Conservation (phyloP, 2,797 vertebrate species). For the Cynodonichthys magdalenae region DNA sequence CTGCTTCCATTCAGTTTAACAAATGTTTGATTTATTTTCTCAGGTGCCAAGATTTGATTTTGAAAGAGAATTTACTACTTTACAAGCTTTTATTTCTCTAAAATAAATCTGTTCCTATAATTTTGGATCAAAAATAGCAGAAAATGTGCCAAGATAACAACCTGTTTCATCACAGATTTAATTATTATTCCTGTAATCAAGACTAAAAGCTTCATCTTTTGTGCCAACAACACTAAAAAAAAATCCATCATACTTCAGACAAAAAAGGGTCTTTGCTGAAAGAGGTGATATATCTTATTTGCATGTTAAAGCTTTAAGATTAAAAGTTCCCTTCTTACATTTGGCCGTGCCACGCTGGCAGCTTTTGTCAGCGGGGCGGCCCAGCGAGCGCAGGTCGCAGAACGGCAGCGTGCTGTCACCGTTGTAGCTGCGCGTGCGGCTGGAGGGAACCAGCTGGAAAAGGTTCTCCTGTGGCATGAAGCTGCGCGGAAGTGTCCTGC, state of each 20-base stretch:
- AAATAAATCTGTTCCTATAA: neutral
- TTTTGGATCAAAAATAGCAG: neutral
- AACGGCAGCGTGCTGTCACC: slow-evolving; percentile 86
- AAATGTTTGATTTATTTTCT: no score
- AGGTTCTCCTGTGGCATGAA: slow-evolving; percentile 91
- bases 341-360: slow-evolving; percentile 79
- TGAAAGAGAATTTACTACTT: neutral
- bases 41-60: neutral
- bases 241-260: no score
- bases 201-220: neutral
- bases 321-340: slow-evolving; percentile 67
- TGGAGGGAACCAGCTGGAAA: slow-evolving; percentile 90
- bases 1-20: no score
- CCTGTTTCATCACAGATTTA: neutral
- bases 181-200: neutral
- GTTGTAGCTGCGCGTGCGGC: slow-evolving; percentile 88
- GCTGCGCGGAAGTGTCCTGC: slow-evolving; percentile 91
- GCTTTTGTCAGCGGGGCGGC: slow-evolving; percentile 82
- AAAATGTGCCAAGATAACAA: no score
- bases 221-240: neutral
- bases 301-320: no score
- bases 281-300: no score
- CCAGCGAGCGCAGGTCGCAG: slow-evolving; percentile 81
- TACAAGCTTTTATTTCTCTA: neutral
- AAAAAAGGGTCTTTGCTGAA: no score